A percentile compares a stretch with the other conserved stretches of the same genome.
These are phyloP conservation scores for Neocrepidodera transversa DNA, from an alignment of 2,888 invertebrate genomes.

Conservation along the genomic window DNA sequence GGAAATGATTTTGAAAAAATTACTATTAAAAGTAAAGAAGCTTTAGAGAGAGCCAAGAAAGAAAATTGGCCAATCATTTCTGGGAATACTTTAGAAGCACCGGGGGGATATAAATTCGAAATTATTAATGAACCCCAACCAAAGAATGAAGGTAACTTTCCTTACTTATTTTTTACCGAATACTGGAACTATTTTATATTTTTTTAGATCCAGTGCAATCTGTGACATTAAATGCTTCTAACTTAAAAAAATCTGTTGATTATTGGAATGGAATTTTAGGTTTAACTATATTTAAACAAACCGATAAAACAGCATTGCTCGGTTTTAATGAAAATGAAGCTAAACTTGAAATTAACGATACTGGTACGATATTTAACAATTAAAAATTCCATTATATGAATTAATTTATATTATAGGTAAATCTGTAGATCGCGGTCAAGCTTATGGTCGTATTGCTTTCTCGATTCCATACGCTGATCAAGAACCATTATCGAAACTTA, in stretches of 20 bases:
- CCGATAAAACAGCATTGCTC: constrained; percentile 68
- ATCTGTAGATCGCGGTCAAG: constrained; percentile 82
- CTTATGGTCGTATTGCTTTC: constrained; percentile 96
- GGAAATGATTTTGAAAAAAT: constrained; percentile 94
- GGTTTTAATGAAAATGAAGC: constrained; percentile 78
- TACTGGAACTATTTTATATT: no score
- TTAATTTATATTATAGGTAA: constrained; percentile 59
- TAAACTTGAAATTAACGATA: constrained; percentile 77
- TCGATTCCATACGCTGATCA: constrained; percentile 82
- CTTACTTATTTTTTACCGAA: no score
- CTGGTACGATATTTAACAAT: constrained; percentile 63
- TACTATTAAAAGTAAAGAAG: constrained; percentile 80
- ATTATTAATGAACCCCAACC: constrained; percentile 78
- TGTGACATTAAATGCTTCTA: constrained; percentile 79
- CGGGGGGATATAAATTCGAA: constrained; percentile 91
- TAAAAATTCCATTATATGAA: no score
- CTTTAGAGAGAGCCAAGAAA: constrained; percentile 74
- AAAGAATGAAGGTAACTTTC: constrained; percentile 65
- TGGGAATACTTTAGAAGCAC: constrained; percentile 76
- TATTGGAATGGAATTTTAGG: constrained; percentile 87
- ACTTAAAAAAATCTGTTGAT: constrained; percentile 75
- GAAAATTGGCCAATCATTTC: constrained; percentile 76
- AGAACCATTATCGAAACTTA: constrained; percentile 75
- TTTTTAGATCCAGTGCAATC: constrained; percentile 78
- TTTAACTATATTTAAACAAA: constrained; percentile 73